A percentile compares a stretch with the other conserved stretches of the same genome.
Evolutionary conservation across 2,797 vertebrate genomes (phyloP).

Genomic region (Kryptopterus vitreolus): DNA sequence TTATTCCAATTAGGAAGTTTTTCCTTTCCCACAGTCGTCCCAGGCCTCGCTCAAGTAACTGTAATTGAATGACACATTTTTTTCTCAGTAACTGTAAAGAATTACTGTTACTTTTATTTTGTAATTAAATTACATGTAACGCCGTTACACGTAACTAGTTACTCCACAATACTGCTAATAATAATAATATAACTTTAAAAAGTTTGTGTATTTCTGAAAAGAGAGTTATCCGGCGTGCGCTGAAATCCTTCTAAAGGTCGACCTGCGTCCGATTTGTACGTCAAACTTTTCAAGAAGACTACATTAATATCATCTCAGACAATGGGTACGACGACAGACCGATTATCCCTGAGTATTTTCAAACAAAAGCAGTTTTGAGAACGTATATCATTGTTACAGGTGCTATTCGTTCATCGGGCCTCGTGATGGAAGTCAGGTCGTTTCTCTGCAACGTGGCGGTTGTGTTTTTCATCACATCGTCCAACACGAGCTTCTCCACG

Average conservation of each 20-base stretch:
- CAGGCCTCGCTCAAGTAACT: constrained; percentile 17
- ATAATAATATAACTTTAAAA: background rate
- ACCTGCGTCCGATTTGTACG: constrained; percentile 71
- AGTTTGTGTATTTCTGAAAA: constrained; percentile 45
- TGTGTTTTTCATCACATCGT: constrained; percentile 48
- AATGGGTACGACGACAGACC: constrained; percentile 58
- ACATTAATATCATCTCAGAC: constrained; percentile 63
- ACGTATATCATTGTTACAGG: constrained; percentile 25
- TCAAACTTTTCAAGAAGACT: constrained; percentile 54
- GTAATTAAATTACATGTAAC: too few relatives aligned
- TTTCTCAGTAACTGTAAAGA: background rate
- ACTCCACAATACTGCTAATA: too few relatives aligned
- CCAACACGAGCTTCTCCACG: constrained; percentile 70
- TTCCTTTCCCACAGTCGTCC: constrained; percentile 49
- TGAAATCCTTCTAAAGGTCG: constrained; percentile 59
- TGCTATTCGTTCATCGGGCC: constrained; percentile 50
- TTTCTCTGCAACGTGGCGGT: constrained; percentile 34
- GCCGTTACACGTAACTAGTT: too few relatives aligned
- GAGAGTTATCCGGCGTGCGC: constrained; percentile 13
- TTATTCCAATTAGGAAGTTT: constrained; percentile 16
- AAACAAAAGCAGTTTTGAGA: background rate
- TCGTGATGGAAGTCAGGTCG: constrained; percentile 2
- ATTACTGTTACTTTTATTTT: too few relatives aligned
- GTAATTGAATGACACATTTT: constrained; percentile 27
- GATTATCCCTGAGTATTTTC: background rate